Percentiles rank a stretch among this genome's conserved stretches.
phyloP scores from a whole-genome alignment of 2,888 invertebrate species.

The Hoplodrina blanda region DNA sequence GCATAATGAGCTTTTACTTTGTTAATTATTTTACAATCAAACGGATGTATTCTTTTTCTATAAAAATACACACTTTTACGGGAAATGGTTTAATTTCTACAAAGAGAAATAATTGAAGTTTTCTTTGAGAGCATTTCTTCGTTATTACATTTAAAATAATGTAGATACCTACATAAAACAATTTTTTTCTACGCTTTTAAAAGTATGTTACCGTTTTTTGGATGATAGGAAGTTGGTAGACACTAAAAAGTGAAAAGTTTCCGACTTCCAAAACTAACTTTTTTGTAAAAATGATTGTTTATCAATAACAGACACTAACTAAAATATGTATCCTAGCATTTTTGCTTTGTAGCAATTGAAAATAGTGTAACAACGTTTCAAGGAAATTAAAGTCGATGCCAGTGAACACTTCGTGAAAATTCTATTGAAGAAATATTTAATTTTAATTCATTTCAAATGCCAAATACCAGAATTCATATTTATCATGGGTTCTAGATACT shows the following conservation, averaged over 20 bases:
- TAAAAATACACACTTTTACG: not conserved
- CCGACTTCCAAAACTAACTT: too few relatives aligned
- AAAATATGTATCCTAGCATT: too few relatives aligned
- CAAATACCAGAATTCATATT: not conserved
- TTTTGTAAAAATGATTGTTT: too few relatives aligned
- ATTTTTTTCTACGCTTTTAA: not conserved
- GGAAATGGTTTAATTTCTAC: not conserved
- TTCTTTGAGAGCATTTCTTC: not conserved
- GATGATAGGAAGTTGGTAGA: too few relatives aligned
- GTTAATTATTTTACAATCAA: constrained; percentile 5
- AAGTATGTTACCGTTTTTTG: not conserved
- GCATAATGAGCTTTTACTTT: constrained; percentile 5
- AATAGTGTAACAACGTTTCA: not conserved
- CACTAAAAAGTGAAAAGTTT: too few relatives aligned
- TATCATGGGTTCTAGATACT: too few relatives aligned
- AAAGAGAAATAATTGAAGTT: constrained; percentile 1
- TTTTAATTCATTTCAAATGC: not conserved
- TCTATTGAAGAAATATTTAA: too few relatives aligned
- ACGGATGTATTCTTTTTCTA: not conserved
- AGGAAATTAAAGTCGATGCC: not conserved
- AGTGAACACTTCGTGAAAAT: too few relatives aligned
- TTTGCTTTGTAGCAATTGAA: not conserved
- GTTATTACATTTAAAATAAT: not conserved
- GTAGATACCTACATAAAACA: not conserved
- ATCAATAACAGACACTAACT: not conserved